Percentiles rank a stretch among this genome's conserved stretches.
Evolutionary conservation across 2,797 vertebrate genomes (phyloP).

Genomic region (Carcharodon carcharias): DNA sequence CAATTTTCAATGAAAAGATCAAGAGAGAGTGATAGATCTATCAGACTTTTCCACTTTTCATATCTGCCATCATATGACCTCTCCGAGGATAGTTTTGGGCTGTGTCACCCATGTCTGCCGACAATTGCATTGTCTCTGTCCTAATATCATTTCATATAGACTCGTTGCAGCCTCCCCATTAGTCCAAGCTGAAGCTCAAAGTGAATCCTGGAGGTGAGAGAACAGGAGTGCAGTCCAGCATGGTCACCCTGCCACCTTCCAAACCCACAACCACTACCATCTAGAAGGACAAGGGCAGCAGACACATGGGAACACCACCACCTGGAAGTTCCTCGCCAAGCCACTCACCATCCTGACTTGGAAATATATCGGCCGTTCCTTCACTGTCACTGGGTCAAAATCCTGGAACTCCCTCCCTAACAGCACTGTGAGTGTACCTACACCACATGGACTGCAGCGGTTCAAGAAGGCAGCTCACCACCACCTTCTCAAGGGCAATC

Average conservation of each 20-base stretch:
- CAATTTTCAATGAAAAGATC: too few species aligned
- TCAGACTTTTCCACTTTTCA: too few species aligned
- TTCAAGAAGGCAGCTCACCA: neutral
- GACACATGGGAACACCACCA: neutral
- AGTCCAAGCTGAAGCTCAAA: neutral
- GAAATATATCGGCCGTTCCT: neutral
- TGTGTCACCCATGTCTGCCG: neutral
- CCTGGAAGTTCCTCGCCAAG: neutral
- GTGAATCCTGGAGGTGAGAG: neutral
- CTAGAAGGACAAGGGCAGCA: neutral
- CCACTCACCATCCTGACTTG: neutral
- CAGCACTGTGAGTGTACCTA: neutral
- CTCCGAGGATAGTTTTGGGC: neutral
- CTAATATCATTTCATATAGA: too few species aligned
- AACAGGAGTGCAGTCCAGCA: neutral
- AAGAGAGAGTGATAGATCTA: too few species aligned
- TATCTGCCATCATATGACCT: neutral
- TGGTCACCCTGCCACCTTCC: neutral
- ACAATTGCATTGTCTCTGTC: too few species aligned
- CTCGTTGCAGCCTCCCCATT: neutral
- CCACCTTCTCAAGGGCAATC: too few species aligned
- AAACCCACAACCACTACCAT: neutral
- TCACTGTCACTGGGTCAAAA: neutral
- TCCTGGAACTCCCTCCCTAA: neutral
- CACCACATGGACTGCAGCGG: neutral